Evolutionary conservation across 2,888 invertebrate species (phyloP), one percentile per base, ranked within the genome.

Genomic region (Drosophila colorata): DNA sequence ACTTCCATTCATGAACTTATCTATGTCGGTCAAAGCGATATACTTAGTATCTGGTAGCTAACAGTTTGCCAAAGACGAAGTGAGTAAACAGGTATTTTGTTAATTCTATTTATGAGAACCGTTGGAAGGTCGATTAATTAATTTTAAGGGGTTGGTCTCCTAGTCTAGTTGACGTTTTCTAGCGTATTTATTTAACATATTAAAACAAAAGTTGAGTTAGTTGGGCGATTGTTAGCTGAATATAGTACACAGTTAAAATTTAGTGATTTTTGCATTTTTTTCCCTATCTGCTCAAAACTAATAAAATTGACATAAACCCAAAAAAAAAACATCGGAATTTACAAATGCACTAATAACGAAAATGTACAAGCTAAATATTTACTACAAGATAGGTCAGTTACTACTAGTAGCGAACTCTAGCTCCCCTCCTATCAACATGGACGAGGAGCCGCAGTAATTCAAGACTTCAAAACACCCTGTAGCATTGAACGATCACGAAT

Each of bases 21-120:
- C 82, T 87, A 75, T 57, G 68, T 73, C 69, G 79, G 85, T 70
- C 75, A 75, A 47, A 60, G 58, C 35, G 33, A 72, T 51, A 58
- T 13, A 49, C 58, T 57, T 75, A 69, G 53, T 67, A 72, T 67
- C 48, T 63, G 52, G 51, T 66, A 63, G 28, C 38, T 41, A 41
- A 47, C 28, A 41, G 53, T 56, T 51, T 61, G 56, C 37, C 25
- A 47, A 47, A 48, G 57, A 31, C 46, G 23, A 37, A 28, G 13
- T 23, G 33, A 16, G 16, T 13, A 8, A 8, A 9, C 25, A 25
- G 11, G 40, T 52, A 31, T 31, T 20, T 20, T 31, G 40, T 20
- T n/a, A 41, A 1, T 11, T 31, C 31, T 53, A 43, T 7, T 4
- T 31, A 31, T 31, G 8, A 28, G 8, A 28, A 28, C 28, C 7